Percentiles rank a stretch among this genome's conserved stretches.
These are phyloP conservation scores for Drosophila littoralis DNA, from an alignment of 1,140 invertebrate species.

Conservation along the genomic window DNA sequence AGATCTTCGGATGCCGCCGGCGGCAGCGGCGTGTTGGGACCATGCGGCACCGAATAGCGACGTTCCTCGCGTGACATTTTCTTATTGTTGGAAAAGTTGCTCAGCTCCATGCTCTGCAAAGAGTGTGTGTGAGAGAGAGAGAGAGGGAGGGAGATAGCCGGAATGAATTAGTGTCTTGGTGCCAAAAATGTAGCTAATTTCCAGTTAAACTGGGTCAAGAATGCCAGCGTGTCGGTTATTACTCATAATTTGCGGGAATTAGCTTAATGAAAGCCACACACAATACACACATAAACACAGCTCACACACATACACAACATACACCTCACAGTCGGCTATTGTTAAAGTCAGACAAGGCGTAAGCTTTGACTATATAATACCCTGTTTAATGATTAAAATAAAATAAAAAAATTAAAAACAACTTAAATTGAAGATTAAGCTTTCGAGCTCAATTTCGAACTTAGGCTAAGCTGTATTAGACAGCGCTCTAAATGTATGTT, in stretches of 20 bases:
- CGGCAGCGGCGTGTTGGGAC: conserved; percentile 87
- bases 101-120: conserved; percentile 83
- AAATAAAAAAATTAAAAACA: too few species aligned
- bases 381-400: not conserved
- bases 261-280: conserved; percentile 68
- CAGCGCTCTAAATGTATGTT: too few species aligned
- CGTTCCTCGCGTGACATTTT: conserved; percentile 87
- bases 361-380: conserved; percentile 4
- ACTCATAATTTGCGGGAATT: conserved; percentile 79
- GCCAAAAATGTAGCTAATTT: conserved; percentile 68
- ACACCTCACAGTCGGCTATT: conserved; percentile 19
- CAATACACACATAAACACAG: conserved; percentile 27
- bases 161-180: conserved; percentile 33
- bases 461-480: too few species aligned
- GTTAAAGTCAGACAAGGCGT: not conserved
- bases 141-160: conserved; percentile 6
- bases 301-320: conserved; percentile 35
- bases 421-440: too few species aligned
- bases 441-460: too few species aligned
- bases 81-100: conserved; percentile 79
- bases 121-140: conserved; percentile 9
- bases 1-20: conserved; percentile 92
- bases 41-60: conserved; percentile 92
- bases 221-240: conserved; percentile 63
- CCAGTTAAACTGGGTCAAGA: conserved; percentile 74